Evolutionary conservation across 1,140 invertebrate species (phyloP).

Genomic region (Drosophila orena): DNA sequence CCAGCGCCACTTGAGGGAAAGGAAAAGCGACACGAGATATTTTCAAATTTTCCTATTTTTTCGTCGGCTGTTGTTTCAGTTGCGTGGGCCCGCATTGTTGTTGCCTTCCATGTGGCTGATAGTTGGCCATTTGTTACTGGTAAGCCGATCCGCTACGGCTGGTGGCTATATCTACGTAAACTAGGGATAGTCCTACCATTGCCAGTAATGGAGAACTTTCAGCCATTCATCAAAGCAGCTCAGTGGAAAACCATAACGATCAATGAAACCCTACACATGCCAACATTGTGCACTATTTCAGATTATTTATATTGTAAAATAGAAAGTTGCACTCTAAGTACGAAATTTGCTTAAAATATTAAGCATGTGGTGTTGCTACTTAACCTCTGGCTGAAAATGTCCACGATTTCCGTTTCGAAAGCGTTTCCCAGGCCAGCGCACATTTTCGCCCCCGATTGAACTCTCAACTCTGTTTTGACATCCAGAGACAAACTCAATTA

Average conservation of each 20-base stretch:
- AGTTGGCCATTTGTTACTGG: constrained; percentile 56
- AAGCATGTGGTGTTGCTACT: background rate
- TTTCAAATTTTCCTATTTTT: constrained; percentile 24
- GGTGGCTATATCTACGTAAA: constrained; percentile 24
- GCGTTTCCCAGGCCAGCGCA: background rate
- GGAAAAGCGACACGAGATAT: constrained; percentile 17
- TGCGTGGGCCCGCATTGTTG: constrained; percentile 71
- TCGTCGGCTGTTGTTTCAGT: background rate
- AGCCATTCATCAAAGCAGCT: constrained; percentile 9
- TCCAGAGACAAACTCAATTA: constrained; percentile 53
- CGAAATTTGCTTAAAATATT: no score
- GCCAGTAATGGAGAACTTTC: constrained; percentile 14
- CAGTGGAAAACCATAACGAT: constrained; percentile 1
- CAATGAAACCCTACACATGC: background rate
- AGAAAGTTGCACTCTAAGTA: no score
- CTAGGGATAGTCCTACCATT: constrained; percentile 8
- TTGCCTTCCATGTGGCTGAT: constrained; percentile 42
- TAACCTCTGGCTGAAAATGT: background rate
- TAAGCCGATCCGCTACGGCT: constrained; percentile 60
- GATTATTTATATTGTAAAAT: no score
- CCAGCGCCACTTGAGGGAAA: constrained; percentile 65
- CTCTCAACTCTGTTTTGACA: constrained; percentile 44
- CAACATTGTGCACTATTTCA: no score
- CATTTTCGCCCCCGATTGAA: constrained; percentile 13
- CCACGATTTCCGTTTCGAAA: background rate